Percentiles rank a stretch among this genome's conserved stretches.
phyloP scores from a whole-genome alignment of 2,888 invertebrate genomes.

The Gisinianus flammeolus region DNA sequence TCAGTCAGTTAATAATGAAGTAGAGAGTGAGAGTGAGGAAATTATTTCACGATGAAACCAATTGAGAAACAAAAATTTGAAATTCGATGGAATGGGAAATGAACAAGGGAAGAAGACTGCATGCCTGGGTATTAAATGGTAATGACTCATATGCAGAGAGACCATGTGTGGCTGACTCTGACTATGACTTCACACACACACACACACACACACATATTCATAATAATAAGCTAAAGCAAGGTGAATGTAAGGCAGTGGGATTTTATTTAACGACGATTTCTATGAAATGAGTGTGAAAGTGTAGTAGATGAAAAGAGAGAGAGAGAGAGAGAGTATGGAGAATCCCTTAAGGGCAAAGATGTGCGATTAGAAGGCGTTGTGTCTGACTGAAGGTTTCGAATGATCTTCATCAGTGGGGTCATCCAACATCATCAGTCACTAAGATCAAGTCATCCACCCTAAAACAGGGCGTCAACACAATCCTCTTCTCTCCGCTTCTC shows the following conservation, averaged over 20 bases:
- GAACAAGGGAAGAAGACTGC: neutral
- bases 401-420: constrained; percentile 43
- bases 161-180: no score
- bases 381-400: constrained; percentile 36
- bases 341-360: constrained; percentile 42
- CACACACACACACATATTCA: neutral
- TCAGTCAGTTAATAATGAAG: neutral
- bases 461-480: constrained; percentile 51
- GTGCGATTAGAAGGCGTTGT: constrained; percentile 38
- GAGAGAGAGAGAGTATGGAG: neutral
- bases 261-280: neutral
- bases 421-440: constrained; percentile 47
- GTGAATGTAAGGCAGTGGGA: constrained; percentile 11
- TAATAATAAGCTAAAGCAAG: neutral
- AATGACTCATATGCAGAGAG: no score
- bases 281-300: neutral
- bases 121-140: constrained; percentile 5
- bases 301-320: neutral
- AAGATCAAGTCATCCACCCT: constrained; percentile 53
- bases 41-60: neutral
- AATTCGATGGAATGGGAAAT: no score
- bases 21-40: neutral
- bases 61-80: no score
- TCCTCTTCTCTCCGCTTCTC: constrained; percentile 34
- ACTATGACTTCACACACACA: neutral